These are phyloP conservation scores for Sisyra terminalis DNA, from an alignment of 2,888 invertebrate species.

Conservation along the genomic window DNA sequence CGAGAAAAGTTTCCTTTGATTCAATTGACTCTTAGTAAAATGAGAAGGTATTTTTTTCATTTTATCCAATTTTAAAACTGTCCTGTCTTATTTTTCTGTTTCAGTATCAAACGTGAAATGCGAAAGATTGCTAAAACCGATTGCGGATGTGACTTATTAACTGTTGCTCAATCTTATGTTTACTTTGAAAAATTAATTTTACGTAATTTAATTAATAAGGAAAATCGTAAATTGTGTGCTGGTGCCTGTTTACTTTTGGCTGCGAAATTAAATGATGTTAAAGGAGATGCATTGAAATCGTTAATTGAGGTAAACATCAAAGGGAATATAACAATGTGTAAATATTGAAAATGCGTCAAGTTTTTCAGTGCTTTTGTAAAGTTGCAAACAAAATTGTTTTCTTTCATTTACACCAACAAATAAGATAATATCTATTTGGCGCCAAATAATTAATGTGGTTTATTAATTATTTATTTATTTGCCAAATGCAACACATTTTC, in stretches of 20 bases:
- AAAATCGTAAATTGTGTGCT: constrained; percentile 88
- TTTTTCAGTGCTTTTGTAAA: too few species aligned
- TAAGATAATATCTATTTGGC: too few species aligned
- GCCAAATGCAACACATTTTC: too few species aligned
- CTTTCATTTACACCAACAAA: constrained; percentile 8
- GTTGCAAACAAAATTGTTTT: too few species aligned
- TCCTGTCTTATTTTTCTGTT: too few species aligned
- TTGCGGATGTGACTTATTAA: constrained; percentile 66
- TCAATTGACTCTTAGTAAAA: constrained; percentile 86
- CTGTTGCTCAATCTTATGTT: constrained; percentile 94
- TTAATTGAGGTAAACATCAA: constrained; percentile 63
- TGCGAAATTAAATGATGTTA: constrained; percentile 93
- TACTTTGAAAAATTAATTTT: constrained; percentile 94
- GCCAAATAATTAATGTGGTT: too few species aligned
- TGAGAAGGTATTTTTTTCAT: constrained; percentile 88
- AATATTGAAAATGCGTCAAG: too few species aligned
- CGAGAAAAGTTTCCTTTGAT: constrained; percentile 88
- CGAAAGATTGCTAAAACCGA: constrained; percentile 77
- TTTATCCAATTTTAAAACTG: too few species aligned
- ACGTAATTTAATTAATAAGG: constrained; percentile 82
- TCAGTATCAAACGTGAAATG: constrained; percentile 90
- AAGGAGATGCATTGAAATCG: constrained; percentile 70
- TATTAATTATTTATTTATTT: too few species aligned
- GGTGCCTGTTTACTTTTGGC: constrained; percentile 87
- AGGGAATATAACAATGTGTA: too few species aligned